Conservation (phyloP, 2,888 invertebrate genomes). For the Eurois occulta region DNA sequence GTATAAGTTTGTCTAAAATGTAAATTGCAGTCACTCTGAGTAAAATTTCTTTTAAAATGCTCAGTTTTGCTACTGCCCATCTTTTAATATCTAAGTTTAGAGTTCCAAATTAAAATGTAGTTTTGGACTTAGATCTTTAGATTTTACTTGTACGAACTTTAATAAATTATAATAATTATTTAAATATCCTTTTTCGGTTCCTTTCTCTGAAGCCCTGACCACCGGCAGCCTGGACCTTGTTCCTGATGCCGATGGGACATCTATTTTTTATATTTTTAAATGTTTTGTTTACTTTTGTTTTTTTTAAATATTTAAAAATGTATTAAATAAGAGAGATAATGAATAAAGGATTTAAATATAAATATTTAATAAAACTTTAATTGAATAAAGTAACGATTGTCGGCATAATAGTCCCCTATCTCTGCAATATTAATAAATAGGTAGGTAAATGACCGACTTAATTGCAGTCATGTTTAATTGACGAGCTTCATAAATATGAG, state of each 20-base stretch:
- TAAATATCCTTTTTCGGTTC: too few relatives aligned
- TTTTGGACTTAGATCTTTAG: not conserved
- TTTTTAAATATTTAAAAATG: too few relatives aligned
- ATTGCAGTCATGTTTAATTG: constrained; percentile 51
- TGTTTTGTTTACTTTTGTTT: too few relatives aligned
- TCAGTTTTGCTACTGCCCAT: too few relatives aligned
- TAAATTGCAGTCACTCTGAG: not conserved
- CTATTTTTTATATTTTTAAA: too few relatives aligned
- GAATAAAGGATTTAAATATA: too few relatives aligned
- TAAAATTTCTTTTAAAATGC: not conserved
- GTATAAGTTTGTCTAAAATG: not conserved
- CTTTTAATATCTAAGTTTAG: not conserved
- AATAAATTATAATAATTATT: too few relatives aligned
- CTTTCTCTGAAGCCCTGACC: too few relatives aligned
- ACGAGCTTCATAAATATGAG: constrained; percentile 33
- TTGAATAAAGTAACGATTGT: not conserved
- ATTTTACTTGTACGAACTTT: not conserved
- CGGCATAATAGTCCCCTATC: constrained; percentile 22
- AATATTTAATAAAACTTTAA: too few relatives aligned
- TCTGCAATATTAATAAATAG: constrained; percentile 24
- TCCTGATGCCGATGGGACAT: too few relatives aligned
- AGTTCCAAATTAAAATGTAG: not conserved
- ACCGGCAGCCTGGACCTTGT: too few relatives aligned
- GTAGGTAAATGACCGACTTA: constrained; percentile 54
- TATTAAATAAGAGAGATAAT: too few relatives aligned